phyloP scores from a whole-genome alignment of 2,888 invertebrate species.

The Spilosoma lubricipeda region DNA sequence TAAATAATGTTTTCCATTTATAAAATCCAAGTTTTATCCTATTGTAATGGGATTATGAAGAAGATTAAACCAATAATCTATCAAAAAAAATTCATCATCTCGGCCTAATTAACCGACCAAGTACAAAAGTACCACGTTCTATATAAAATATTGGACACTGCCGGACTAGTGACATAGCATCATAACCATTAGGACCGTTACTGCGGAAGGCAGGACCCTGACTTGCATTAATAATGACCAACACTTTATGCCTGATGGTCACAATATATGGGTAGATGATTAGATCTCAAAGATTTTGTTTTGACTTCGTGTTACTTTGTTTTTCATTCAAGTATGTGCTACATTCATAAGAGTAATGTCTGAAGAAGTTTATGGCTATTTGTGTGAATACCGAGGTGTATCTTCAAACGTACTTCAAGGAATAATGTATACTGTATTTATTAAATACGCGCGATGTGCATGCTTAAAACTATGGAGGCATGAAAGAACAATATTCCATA shows the following conservation, averaged over 20 bases:
- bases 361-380: slow-evolving; percentile 1
- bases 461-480: background rate
- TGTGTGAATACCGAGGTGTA: slow-evolving; percentile 9
- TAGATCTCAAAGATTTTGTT: slow-evolving; percentile 13
- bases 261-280: slow-evolving; percentile 29
- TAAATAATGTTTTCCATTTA: background rate
- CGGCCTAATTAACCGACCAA: slow-evolving; percentile 45
- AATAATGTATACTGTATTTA: slow-evolving; percentile 8
- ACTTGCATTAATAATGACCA: slow-evolving; percentile 74
- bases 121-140: slow-evolving; percentile 38
- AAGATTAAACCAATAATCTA: background rate
- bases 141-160: slow-evolving; percentile 51
- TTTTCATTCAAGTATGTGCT: slow-evolving; percentile 17
- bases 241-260: slow-evolving; percentile 45
- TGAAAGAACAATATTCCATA: background rate
- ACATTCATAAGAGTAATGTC: slow-evolving; percentile 16
- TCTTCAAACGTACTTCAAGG: slow-evolving; percentile 8
- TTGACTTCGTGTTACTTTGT: slow-evolving; percentile 9
- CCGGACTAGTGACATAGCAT: slow-evolving; percentile 53
- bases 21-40: background rate
- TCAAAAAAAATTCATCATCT: background rate
- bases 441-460: slow-evolving; percentile 1
- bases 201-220: slow-evolving; percentile 77
- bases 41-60: background rate
- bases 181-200: slow-evolving; percentile 72